These are phyloP conservation scores for Drosophila ambigua DNA, from an alignment of 1,140 invertebrate genomes.

Conservation along the genomic window DNA sequence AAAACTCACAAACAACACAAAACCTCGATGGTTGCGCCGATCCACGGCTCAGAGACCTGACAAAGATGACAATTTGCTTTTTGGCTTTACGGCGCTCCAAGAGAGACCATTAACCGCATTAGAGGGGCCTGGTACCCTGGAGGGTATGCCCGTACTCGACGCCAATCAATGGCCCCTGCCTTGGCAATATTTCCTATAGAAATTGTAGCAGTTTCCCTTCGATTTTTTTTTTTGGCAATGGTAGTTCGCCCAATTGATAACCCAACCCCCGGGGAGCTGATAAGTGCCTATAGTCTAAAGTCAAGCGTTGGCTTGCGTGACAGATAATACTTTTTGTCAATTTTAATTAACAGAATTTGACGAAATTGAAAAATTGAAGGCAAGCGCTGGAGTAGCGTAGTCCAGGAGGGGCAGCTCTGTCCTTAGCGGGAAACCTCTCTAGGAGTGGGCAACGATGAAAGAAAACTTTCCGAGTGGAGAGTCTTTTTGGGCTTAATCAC, in stretches of 20 bases:
- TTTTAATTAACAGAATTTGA: slow-evolving; percentile 69
- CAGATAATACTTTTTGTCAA: slow-evolving; percentile 58
- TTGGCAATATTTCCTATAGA: slow-evolving; percentile 15
- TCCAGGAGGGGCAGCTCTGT: too few relatives aligned
- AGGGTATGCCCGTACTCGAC: slow-evolving; percentile 1
- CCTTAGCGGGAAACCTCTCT: too few relatives aligned
- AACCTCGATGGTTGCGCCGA: background rate
- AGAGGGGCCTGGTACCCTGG: slow-evolving; percentile 4
- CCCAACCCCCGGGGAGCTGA: slow-evolving; percentile 40
- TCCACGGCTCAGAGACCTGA: background rate
- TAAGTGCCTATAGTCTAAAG: slow-evolving; percentile 41
- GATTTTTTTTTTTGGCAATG: slow-evolving; percentile 7
- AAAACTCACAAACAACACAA: slow-evolving; percentile 31
- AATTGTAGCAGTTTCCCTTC: slow-evolving; percentile 1
- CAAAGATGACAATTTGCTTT: slow-evolving; percentile 37
- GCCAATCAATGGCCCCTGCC: slow-evolving; percentile 19
- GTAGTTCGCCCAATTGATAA: slow-evolving; percentile 34
- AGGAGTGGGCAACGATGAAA: too few relatives aligned
- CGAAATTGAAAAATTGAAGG: slow-evolving; percentile 13
- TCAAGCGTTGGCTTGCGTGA: slow-evolving; percentile 53
- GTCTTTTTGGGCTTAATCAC: too few relatives aligned
- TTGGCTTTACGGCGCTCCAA: slow-evolving; percentile 4
- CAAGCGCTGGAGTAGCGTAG: too few relatives aligned
- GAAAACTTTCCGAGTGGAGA: too few relatives aligned
- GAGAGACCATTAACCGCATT: slow-evolving; percentile 25